Evolutionary conservation across 2,797 vertebrate species (phyloP), one percentile per base, ranked within the genome.

Genomic region (Mormyrus proboscirostris): DNA sequence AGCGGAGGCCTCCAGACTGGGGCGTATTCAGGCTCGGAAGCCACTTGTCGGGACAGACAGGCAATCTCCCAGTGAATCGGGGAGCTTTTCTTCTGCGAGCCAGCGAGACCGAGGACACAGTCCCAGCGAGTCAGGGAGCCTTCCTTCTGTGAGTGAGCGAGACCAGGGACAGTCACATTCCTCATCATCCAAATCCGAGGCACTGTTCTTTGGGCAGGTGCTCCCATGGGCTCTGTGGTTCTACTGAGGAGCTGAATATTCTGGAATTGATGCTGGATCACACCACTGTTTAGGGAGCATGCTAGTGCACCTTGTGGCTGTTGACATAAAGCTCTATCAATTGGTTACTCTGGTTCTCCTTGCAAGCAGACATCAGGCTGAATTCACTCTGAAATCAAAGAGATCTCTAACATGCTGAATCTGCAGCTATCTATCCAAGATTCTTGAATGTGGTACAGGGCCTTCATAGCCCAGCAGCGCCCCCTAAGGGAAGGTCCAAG

Each of bases 111-210:
- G 51, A 19, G 55, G 55, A 44, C 86, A 33, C 38, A 59, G 53
- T 89, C 62, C 90, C 92, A 92, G 92, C 93, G 69, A 91, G 92
- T 93, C 92, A 91, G 88, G 87, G 83, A 51, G 90, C 88, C 90
- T 73, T 87, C 38, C 87, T 89, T 79, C 88, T 91, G 88, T 86
- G 91, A 76, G 82, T 86, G 89, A 65, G 22, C 73, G 73, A 19
- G 8, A 53, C 51, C n/a, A 6, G 53, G 53, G 86, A 41, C 83
- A 9, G 29, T 33, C 29, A 33, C 29, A 33, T 33, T 33, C 29
- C 29, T 33, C 29, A 33, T 33, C 29, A 33, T 33, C 29, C 29
- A 33, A 33, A 33, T 33, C 29, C 29, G 29, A 33, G 29, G 29
- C 29, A 2, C 29, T 33, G 29, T 33, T 33, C 0, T 33, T 33